A percentile compares a stretch with the other conserved stretches of the same genome.
These are phyloP conservation scores for Malachius bipustulatus DNA, from an alignment of 2,888 invertebrate species.

Conservation along the genomic window DNA sequence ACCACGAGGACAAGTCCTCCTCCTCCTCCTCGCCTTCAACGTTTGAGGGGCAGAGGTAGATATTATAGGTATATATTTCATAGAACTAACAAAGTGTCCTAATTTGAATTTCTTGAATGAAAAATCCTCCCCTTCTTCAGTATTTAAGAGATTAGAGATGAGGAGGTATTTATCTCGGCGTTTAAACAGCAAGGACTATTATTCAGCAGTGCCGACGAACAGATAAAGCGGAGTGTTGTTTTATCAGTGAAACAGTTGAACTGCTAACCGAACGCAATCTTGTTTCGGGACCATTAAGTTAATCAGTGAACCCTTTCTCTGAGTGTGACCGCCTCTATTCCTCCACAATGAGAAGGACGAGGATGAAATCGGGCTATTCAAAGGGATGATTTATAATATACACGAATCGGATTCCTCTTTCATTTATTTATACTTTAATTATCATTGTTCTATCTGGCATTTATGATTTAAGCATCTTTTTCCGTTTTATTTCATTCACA, in stretches of 20 bases:
- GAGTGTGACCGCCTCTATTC: slow-evolving; percentile 18
- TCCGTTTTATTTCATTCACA: too few relatives aligned
- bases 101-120: too few relatives aligned
- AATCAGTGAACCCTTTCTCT: slow-evolving; percentile 36
- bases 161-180: slow-evolving; percentile 1
- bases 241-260: slow-evolving; percentile 37
- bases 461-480: too few relatives aligned
- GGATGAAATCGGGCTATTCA: background rate
- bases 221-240: slow-evolving; percentile 38
- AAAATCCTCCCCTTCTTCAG: background rate
- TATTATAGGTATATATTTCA: too few relatives aligned
- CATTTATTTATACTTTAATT: too few relatives aligned
- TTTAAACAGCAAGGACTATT: slow-evolving; percentile 18
- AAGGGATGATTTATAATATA: background rate
- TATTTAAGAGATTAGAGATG: background rate
- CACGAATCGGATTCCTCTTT: too few relatives aligned
- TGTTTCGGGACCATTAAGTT: slow-evolving; percentile 40
- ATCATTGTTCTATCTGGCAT: too few relatives aligned
- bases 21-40: too few relatives aligned
- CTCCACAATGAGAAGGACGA: background rate
- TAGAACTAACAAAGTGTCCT: too few relatives aligned
- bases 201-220: slow-evolving; percentile 26
- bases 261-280: slow-evolving; percentile 39
- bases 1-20: too few relatives aligned
- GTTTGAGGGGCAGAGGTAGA: too few relatives aligned